Percentiles rank a stretch among this genome's conserved stretches.
phyloP scores from a whole-genome alignment of 2,113 vertebrate species.

The Pelecanoides urinatrix region DNA sequence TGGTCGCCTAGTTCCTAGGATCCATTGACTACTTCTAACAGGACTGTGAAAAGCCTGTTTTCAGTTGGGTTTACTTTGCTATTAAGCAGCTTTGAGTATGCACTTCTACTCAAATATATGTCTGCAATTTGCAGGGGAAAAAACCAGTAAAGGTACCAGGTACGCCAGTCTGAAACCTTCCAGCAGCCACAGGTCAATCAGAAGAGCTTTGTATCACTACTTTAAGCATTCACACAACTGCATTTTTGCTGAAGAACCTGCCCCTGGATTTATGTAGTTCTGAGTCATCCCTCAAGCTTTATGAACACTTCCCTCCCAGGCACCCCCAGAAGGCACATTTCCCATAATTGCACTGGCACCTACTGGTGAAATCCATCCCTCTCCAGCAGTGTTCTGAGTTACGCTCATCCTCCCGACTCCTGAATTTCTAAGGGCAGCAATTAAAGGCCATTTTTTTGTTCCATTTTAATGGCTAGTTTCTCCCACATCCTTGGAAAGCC shows the following conservation, averaged over 20 bases:
- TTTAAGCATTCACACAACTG: not conserved
- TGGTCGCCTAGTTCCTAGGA: not conserved
- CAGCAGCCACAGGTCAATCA: not conserved
- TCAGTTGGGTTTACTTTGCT: not conserved
- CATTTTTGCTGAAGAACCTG: not conserved
- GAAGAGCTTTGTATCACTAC: not conserved
- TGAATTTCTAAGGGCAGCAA: not conserved
- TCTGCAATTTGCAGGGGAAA: not conserved
- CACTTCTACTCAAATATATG: not conserved
- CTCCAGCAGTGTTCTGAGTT: not conserved
- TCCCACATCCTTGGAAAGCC: not conserved
- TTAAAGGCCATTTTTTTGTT: not conserved
- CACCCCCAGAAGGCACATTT: not conserved
- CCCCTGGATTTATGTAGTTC: not conserved
- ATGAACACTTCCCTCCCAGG: not conserved
- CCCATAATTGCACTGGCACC: not conserved
- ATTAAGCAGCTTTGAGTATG: not conserved
- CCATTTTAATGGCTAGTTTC: not conserved
- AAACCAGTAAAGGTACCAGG: not conserved
- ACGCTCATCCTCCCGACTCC: not conserved
- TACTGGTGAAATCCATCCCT: not conserved
- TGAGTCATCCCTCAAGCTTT: not conserved
- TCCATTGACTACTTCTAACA: not conserved
- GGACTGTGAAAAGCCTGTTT: not conserved
- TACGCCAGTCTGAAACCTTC: not conserved